These are phyloP conservation scores for Coreoperca whiteheadi DNA, from an alignment of 2,113 vertebrate genomes.

Conservation along the genomic window DNA sequence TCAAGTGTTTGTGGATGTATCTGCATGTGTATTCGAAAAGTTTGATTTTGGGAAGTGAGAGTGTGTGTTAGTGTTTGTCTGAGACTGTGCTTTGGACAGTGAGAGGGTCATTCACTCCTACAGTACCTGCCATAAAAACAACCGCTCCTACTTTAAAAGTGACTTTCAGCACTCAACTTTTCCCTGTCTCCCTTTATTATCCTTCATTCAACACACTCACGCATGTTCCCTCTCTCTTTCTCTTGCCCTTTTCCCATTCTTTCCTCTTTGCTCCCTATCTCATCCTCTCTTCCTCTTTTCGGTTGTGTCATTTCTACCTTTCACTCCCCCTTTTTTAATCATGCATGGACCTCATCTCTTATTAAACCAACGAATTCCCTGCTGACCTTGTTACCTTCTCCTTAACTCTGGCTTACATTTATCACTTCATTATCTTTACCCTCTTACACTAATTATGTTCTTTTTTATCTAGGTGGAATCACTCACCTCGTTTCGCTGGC, in stretches of 20 bases:
- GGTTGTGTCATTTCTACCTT: slow-evolving; percentile 38
- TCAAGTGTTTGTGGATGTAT: neutral
- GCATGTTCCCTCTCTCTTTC: neutral
- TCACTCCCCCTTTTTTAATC: slow-evolving; percentile 45
- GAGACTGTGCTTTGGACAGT: neutral
- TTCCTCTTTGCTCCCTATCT: neutral
- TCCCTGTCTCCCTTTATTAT: slow-evolving; percentile 4
- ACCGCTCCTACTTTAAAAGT: slow-evolving; percentile 39
- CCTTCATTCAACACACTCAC: slow-evolving; percentile 2
- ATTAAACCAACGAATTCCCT: slow-evolving; percentile 53
- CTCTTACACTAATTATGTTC: slow-evolving; percentile 67
- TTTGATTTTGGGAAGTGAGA: neutral
- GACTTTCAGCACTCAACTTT: slow-evolving; percentile 25
- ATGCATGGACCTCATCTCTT: slow-evolving; percentile 47
- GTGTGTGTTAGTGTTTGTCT: neutral
- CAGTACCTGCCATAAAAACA: slow-evolving; percentile 14
- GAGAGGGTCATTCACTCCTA: neutral
- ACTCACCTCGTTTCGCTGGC: slow-evolving; percentile 42
- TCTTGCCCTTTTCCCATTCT: neutral
- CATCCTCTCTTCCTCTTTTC: neutral
- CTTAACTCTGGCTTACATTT: slow-evolving; percentile 56
- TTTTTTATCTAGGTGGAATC: slow-evolving; percentile 64
- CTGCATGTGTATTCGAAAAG: neutral
- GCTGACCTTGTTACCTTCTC: slow-evolving; percentile 57
- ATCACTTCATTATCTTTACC: slow-evolving; percentile 70